Base-by-base conservation (phyloP, 2,888 invertebrate species). In the Volucella zonaria region DNA sequence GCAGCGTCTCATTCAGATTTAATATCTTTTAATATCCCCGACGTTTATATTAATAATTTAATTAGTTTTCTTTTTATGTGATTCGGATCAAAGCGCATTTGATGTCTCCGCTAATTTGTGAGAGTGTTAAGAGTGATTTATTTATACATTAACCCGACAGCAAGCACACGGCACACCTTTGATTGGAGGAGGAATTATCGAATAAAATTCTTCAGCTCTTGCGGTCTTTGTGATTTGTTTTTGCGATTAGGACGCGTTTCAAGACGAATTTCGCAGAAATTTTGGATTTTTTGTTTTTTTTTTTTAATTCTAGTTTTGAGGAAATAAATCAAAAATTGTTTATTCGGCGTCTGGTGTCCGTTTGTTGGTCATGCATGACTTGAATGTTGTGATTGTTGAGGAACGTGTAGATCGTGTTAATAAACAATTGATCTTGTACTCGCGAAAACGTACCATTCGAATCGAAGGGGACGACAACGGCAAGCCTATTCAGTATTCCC, bases 351-450 rank as follows among this genome's bases (percentile, higher is more conserved):
- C 10, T 76, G 70, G 40, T 40, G 49, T 47, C 23, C 43, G 42
- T 14, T 8, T 14, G 67, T 68, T 54, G 80, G 85, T 85, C 85
- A 85, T 85, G 85, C 80, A 68, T 58, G 85, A 85, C 73, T 81
- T 85, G 81, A 85, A 73, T 74, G 76, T 85, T 49, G 81, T 81
- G 43, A 81, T 85, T 58, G 58, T 77, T 47, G 85, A 85, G 71
- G 81, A 85, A 85, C 85, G 81, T 81, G 85, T 81, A 58, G 85
- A 85, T 71, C 85, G 85, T 80, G 81, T 81, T 42, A 80, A 85
- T 31, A 76, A 85, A n/a, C 61, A 85, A 77, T 51, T 81, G 62
- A 59, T 85, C 42, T 59, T 77, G 73, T 76, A 76, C 67, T 81
- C 85, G 3, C 76, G 85, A 15, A 85, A 58, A 43, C 85, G 85